phyloP scores from a whole-genome alignment of 2,113 vertebrate species.

The Platichthys flesus region DNA sequence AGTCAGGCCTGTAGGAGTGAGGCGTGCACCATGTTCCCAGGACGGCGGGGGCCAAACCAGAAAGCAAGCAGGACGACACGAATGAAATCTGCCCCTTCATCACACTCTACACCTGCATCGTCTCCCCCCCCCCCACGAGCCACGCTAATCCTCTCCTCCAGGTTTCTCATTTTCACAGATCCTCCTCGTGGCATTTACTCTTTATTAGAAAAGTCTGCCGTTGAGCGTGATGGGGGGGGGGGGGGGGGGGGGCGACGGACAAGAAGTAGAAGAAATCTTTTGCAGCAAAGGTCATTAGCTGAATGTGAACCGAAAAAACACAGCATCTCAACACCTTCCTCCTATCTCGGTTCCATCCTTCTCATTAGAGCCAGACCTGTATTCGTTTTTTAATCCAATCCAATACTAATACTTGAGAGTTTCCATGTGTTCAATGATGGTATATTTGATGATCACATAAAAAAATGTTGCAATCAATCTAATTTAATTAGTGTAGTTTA shows the following conservation, averaged over 20 bases:
- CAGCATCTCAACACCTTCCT: not conserved
- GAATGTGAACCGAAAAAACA: conserved; percentile 33
- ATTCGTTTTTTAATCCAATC: not conserved
- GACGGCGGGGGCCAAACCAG: conserved; percentile 22
- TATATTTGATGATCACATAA: no score
- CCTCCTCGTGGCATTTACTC: conserved; percentile 14
- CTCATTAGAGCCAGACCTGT: not conserved
- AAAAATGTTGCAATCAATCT: no score
- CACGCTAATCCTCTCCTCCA: conserved; percentile 21
- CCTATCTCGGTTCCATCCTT: not conserved
- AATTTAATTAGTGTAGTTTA: no score
- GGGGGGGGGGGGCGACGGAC: not conserved
- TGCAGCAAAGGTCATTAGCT: conserved; percentile 15
- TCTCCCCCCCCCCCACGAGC: conserved; percentile 10
- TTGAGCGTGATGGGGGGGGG: not conserved
- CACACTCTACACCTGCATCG: conserved; percentile 53
- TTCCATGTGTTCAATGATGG: no score
- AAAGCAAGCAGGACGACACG: conserved; percentile 32
- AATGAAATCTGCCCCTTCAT: conserved; percentile 50
- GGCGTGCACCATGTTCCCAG: conserved; percentile 44
- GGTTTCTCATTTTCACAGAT: conserved; percentile 21
- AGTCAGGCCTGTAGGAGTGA: conserved; percentile 18
- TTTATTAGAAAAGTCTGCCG: conserved; percentile 7
- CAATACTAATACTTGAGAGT: no score
- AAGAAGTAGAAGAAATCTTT: not conserved